These are phyloP conservation scores for Polydesmus complanatus DNA, from an alignment of 2,888 invertebrate species.

Conservation along the genomic window DNA sequence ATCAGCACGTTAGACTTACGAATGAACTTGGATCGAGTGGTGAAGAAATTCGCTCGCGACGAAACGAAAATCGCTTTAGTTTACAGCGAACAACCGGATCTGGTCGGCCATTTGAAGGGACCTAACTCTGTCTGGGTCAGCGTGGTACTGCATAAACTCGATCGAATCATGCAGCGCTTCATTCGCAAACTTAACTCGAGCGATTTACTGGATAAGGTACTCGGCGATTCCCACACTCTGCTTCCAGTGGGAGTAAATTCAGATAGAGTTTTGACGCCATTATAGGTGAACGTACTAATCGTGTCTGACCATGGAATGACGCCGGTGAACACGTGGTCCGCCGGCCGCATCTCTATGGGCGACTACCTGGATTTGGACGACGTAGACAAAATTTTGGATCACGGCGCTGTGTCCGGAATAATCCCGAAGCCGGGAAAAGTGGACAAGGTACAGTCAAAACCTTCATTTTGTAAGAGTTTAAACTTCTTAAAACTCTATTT, in stretches of 20 bases:
- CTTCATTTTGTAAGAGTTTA: too few relatives aligned
- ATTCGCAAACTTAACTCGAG: slow-evolving; percentile 25
- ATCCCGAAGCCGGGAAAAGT: slow-evolving; percentile 22
- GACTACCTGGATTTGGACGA: slow-evolving; percentile 24
- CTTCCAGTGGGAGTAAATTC: neutral
- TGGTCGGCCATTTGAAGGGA: slow-evolving; percentile 28
- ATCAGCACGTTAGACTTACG: slow-evolving; percentile 4
- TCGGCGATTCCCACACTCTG: too few relatives aligned
- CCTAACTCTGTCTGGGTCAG: slow-evolving; percentile 27
- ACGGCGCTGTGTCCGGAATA: slow-evolving; percentile 25
- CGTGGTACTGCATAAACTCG: slow-evolving; percentile 27
- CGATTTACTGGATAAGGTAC: slow-evolving; percentile 16
- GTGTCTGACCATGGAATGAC: slow-evolving; percentile 33
- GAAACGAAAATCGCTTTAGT: slow-evolving; percentile 18
- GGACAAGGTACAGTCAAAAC: slow-evolving; percentile 23
- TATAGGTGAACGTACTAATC: slow-evolving; percentile 29
- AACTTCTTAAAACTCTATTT: too few relatives aligned
- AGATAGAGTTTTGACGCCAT: slow-evolving; percentile 9
- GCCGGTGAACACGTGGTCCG: slow-evolving; percentile 23
- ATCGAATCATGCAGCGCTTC: slow-evolving; percentile 25
- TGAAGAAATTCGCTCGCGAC: slow-evolving; percentile 2
- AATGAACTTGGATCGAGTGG: neutral
- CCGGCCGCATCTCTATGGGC: slow-evolving; percentile 24
- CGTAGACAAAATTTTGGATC: slow-evolving; percentile 24
- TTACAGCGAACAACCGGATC: slow-evolving; percentile 27